These are phyloP conservation scores for Leptinotarsa lineolata DNA, from an alignment of 1,140 invertebrate species.

Conservation along the genomic window DNA sequence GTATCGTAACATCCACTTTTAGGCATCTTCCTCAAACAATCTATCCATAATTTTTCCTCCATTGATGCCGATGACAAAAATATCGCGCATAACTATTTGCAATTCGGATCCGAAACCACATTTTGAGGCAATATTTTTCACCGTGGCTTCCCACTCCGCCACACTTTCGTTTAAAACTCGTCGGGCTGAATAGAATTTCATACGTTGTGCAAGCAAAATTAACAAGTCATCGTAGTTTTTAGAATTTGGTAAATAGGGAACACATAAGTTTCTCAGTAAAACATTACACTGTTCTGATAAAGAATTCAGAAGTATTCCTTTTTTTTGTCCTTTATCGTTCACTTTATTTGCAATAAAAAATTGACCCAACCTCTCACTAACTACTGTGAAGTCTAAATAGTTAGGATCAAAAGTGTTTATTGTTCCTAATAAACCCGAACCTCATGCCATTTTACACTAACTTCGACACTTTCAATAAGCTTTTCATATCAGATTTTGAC, in stretches of 20 bases:
- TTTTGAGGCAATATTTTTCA: constrained; percentile 22
- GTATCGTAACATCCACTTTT: neutral
- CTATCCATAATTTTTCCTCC: constrained; percentile 23
- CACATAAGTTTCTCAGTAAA: constrained; percentile 13
- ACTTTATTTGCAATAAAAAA: constrained; percentile 12
- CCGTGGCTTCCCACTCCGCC: constrained; percentile 6
- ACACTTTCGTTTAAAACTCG: constrained; percentile 6
- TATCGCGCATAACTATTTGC: constrained; percentile 12
- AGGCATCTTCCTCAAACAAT: constrained; percentile 25
- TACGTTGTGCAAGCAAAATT: constrained; percentile 4
- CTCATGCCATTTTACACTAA: too few relatives aligned
- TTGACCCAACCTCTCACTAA: too few relatives aligned
- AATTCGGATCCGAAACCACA: constrained; percentile 25
- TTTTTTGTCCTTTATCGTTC: neutral
- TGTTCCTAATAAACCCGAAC: too few relatives aligned
- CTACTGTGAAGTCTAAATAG: too few relatives aligned
- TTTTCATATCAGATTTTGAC: too few relatives aligned
- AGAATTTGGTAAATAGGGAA: constrained; percentile 5
- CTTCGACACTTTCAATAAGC: too few relatives aligned
- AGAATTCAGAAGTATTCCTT: constrained; percentile 11
- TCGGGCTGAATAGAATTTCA: constrained; percentile 15
- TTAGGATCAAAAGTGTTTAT: too few relatives aligned
- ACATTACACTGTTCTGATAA: constrained; percentile 7
- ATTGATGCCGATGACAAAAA: constrained; percentile 28
- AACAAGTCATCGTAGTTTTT: neutral